phyloP scores from a whole-genome alignment of 2,113 vertebrate genomes.

The Arizona elegans region DNA sequence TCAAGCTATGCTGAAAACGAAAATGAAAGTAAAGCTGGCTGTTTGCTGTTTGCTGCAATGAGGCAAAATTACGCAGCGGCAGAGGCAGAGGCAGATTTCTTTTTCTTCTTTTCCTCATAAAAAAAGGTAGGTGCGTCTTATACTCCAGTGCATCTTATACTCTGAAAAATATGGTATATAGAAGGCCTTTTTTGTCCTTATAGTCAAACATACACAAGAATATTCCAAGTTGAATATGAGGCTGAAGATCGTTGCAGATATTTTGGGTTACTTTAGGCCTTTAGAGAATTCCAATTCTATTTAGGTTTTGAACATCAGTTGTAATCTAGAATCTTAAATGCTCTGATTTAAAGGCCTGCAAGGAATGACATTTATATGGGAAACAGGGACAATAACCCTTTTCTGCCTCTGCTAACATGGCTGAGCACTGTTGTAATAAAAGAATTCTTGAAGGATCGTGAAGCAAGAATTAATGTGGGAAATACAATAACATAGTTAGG shows the following conservation, averaged over 20 bases:
- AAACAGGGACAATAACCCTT: slow-evolving; percentile 24
- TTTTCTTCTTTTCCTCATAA: no score
- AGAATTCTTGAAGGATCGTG: neutral
- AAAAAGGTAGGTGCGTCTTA: no score
- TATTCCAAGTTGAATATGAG: neutral
- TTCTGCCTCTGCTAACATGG: slow-evolving; percentile 19
- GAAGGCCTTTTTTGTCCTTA: neutral
- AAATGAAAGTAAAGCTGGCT: no score
- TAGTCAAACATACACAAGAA: neutral
- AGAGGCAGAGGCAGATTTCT: no score
- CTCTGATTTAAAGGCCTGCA: slow-evolving; percentile 27
- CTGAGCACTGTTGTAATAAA: slow-evolving; percentile 41
- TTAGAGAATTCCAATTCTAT: neutral
- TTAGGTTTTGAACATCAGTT: neutral
- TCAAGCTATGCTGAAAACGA: no score
- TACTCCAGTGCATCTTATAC: no score
- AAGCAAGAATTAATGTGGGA: slow-evolving; percentile 10
- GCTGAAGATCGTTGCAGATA: neutral
- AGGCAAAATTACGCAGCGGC: no score
- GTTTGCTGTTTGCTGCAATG: no score
- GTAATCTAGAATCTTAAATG: slow-evolving; percentile 9
- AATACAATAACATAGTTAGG: neutral
- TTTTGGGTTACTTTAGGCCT: neutral
- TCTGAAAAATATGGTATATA: neutral
- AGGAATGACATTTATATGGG: slow-evolving; percentile 13